phyloP scores from a whole-genome alignment of 2,113 vertebrate genomes.

The Regulus satrapa region DNA sequence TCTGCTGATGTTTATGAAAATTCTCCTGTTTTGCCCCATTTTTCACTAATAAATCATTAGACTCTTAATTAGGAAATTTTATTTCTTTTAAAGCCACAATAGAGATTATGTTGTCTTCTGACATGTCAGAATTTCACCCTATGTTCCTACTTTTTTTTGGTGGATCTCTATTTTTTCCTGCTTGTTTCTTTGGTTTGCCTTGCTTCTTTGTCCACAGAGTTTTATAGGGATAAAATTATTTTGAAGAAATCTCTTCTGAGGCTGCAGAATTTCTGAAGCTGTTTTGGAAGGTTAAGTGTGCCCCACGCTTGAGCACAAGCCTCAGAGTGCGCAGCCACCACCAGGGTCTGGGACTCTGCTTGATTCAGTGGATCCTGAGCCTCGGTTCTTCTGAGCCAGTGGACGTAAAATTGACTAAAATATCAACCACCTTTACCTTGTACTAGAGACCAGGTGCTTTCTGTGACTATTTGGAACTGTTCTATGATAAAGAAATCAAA shows the following conservation, averaged over 20 bases:
- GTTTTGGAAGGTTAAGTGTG: neutral
- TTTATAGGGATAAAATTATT: neutral
- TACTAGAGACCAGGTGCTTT: neutral
- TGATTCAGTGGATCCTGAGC: neutral
- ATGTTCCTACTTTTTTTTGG: neutral
- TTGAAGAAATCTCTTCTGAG: neutral
- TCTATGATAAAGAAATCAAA: neutral
- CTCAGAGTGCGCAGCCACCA: neutral
- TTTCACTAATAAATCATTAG: neutral
- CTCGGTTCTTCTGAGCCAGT: neutral
- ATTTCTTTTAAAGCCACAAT: neutral
- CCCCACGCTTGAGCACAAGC: neutral
- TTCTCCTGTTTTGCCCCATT: neutral
- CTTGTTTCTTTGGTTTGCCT: neutral
- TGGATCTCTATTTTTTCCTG: neutral
- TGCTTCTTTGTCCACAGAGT: neutral
- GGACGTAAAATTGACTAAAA: neutral
- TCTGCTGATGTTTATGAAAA: neutral
- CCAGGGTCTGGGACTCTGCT: neutral
- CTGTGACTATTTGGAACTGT: neutral
- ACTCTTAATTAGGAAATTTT: neutral
- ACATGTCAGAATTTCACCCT: neutral
- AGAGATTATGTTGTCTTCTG: neutral
- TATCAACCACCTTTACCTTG: neutral
- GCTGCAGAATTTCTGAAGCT: neutral